A percentile compares a stretch with the other conserved stretches of the same genome.
These are phyloP conservation scores for Promerops cafer DNA, from an alignment of 2,113 vertebrate species.

Conservation along the genomic window DNA sequence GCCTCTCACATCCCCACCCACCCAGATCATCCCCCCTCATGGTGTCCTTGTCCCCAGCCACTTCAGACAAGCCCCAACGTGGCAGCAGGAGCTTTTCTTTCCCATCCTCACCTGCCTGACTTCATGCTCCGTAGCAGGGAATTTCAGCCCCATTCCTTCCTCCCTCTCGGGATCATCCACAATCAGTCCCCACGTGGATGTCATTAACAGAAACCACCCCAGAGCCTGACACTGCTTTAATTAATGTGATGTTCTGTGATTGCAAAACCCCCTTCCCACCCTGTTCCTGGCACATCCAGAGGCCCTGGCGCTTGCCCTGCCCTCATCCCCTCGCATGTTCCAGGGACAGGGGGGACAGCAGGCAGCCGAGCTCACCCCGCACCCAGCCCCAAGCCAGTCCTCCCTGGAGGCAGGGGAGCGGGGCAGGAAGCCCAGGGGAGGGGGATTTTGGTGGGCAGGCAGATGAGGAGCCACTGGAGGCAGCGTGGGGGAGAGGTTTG, in stretches of 20 bases:
- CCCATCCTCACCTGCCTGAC: neutral
- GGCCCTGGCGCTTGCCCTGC: neutral
- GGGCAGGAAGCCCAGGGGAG: neutral
- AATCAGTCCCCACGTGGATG: neutral
- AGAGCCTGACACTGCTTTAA: neutral
- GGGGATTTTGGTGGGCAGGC: neutral
- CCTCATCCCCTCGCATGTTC: rapidly evolving
- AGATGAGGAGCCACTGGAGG: neutral
- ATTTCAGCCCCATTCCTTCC: neutral
- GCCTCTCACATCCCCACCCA: neutral
- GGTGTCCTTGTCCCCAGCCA: neutral
- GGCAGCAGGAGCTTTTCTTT: neutral
- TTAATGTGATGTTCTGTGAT: neutral
- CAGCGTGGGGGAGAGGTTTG: neutral
- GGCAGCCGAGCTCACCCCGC: neutral
- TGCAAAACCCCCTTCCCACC: neutral
- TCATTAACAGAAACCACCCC: neutral
- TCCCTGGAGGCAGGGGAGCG: neutral
- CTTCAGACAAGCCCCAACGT: neutral
- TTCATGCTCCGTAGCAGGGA: neutral
- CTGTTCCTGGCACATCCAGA: rapidly evolving
- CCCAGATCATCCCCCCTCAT: rapidly evolving
- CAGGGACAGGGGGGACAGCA: neutral
- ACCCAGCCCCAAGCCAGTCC: neutral
- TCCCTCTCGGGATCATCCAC: neutral